phyloP scores from a whole-genome alignment of 2,113 vertebrate genomes.

The Cyphomyrus discorhynchus region DNA sequence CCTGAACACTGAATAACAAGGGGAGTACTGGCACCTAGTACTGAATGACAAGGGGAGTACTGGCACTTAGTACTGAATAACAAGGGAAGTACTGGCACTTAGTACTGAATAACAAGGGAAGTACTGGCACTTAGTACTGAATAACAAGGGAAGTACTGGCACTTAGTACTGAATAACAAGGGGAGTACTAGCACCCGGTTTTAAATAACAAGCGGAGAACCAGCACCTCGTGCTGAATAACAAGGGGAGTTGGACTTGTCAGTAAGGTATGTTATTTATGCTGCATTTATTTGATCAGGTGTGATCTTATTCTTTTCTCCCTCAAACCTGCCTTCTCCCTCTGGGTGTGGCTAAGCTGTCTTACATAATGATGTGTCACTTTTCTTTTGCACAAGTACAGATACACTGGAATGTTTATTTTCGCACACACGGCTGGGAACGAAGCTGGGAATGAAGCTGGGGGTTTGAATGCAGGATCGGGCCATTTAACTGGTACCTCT shows the following conservation, averaged over 20 bases:
- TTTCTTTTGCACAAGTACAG: not conserved
- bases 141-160: no score
- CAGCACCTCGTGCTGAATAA: not conserved
- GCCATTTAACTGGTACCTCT: not conserved
- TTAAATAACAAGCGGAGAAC: no score
- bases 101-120: no score
- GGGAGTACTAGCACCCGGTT: no score
- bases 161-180: no score
- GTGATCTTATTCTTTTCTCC: slow-evolving; percentile 41
- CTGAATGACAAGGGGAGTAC: no score
- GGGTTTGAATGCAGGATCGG: not conserved
- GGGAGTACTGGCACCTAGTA: no score
- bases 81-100: no score
- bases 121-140: no score
- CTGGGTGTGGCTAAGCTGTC: not conserved
- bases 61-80: no score
- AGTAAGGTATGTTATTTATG: not conserved
- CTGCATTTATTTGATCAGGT: not conserved
- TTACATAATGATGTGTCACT: not conserved
- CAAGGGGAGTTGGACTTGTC: not conserved
- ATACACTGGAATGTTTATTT: not conserved
- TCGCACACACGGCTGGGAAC: not conserved
- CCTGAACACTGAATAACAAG: no score
- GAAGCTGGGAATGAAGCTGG: not conserved
- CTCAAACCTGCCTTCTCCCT: slow-evolving; percentile 15